phyloP scores from a whole-genome alignment of 2,113 vertebrate genomes.

The Spea bombifrons region DNA sequence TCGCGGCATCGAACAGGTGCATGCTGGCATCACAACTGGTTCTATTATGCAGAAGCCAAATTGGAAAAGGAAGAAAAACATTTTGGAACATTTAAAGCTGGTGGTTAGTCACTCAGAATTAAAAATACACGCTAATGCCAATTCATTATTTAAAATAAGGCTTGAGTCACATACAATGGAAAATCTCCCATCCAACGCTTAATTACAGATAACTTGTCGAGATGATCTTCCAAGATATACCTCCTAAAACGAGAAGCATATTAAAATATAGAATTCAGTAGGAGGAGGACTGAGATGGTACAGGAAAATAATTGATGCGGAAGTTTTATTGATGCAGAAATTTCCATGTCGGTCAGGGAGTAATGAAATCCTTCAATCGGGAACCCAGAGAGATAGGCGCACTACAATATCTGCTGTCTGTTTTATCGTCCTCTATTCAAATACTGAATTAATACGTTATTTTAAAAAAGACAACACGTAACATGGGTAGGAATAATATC shows the following conservation, averaged over 20 bases:
- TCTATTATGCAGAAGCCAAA: slow-evolving; percentile 17
- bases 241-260: not conserved
- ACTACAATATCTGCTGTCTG: not conserved
- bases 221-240: slow-evolving; percentile 5
- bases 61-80: slow-evolving; percentile 8
- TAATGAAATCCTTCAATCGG: slow-evolving; percentile 26
- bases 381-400: no score
- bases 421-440: not conserved
- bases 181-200: not conserved
- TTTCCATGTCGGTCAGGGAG: not conserved
- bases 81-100: slow-evolving; percentile 3
- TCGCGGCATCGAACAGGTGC: slow-evolving; percentile 14
- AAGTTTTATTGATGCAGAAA: not conserved
- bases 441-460: not conserved
- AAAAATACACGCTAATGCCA: slow-evolving; percentile 10
- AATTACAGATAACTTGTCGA: not conserved
- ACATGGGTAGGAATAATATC: no score
- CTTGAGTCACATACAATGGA: slow-evolving; percentile 8
- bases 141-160: slow-evolving; percentile 27
- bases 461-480: no score
- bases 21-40: not conserved
- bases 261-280: slow-evolving; percentile 10
- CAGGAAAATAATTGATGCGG: not conserved
- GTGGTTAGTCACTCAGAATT: slow-evolving; percentile 13
- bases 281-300: not conserved